Evolutionary conservation across 1,140 invertebrate species (phyloP).

Genomic region (Anthonomus grandis): DNA sequence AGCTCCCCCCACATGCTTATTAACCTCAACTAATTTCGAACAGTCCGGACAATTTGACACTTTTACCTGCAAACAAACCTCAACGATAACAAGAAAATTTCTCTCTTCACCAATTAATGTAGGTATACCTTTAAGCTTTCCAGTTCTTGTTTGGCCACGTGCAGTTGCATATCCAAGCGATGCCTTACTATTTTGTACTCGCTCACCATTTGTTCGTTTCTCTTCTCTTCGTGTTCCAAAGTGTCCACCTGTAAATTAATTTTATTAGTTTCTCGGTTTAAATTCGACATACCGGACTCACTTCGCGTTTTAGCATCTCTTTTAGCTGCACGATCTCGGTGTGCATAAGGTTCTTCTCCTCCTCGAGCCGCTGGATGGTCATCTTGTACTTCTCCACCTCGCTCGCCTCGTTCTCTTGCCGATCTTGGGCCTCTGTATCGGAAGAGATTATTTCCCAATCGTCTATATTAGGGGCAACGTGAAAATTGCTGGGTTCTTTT

Average conservation of each 20-base stretch:
- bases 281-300: constrained; percentile 48
- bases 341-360: constrained; percentile 78
- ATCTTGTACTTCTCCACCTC: constrained; percentile 75
- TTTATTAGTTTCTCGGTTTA: not conserved
- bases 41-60: constrained; percentile 59
- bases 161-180: constrained; percentile 80
- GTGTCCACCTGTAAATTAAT: constrained; percentile 15
- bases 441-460: constrained; percentile 48
- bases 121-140: constrained; percentile 57
- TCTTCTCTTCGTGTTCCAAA: constrained; percentile 51
- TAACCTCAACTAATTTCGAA: constrained; percentile 18
- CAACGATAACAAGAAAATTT: no score
- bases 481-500: no score
- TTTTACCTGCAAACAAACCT: constrained; percentile 53
- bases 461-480: no score
- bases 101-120: no score
- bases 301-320: constrained; percentile 78
- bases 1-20: constrained; percentile 7
- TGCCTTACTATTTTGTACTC: constrained; percentile 95
- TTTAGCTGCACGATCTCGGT: constrained; percentile 77
- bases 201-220: constrained; percentile 68
- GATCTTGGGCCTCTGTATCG: constrained; percentile 67
- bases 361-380: constrained; percentile 71
- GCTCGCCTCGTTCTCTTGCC: constrained; percentile 72
- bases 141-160: constrained; percentile 57